A percentile compares a stretch with the other conserved stretches of the same genome.
These are phyloP conservation scores for Hydraecia micacea DNA, from an alignment of 2,888 invertebrate species.

Conservation along the genomic window DNA sequence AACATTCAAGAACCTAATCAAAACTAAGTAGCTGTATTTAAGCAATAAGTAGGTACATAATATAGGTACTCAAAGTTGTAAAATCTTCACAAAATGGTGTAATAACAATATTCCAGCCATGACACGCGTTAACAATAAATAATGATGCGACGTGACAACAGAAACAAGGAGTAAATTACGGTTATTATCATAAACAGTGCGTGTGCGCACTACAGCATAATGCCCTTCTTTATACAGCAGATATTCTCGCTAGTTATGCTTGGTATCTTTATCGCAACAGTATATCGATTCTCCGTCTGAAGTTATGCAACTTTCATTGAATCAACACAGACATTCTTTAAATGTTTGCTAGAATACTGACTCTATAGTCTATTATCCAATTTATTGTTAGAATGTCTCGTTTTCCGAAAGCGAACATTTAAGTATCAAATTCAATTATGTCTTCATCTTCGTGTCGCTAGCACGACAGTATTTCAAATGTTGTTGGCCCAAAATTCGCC, in stretches of 20 bases:
- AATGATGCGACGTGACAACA: constrained; percentile 65
- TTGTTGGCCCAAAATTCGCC: neutral
- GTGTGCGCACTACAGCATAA: constrained; percentile 41
- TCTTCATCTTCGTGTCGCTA: neutral
- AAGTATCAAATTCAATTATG: neutral
- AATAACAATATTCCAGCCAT: constrained; percentile 42
- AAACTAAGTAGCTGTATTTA: neutral
- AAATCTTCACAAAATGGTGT: constrained; percentile 14
- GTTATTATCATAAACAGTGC: constrained; percentile 72
- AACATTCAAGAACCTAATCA: neutral
- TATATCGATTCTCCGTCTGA: constrained; percentile 20
- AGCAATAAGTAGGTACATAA: neutral
- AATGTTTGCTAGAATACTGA: constrained; percentile 39
- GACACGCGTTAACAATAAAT: constrained; percentile 55
- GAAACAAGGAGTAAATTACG: constrained; percentile 74
- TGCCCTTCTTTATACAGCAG: constrained; percentile 39
- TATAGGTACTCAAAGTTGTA: neutral
- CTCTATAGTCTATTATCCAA: neutral
- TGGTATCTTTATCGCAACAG: constrained; percentile 31
- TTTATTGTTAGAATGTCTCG: constrained; percentile 18
- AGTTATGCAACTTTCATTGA: constrained; percentile 47
- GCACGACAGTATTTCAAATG: neutral
- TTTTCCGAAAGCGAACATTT: neutral
- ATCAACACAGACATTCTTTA: constrained; percentile 54
- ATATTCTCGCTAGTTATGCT: constrained; percentile 26